phyloP scores from a whole-genome alignment of 2,797 vertebrate genomes.

The Rhabdomys pumilio region DNA sequence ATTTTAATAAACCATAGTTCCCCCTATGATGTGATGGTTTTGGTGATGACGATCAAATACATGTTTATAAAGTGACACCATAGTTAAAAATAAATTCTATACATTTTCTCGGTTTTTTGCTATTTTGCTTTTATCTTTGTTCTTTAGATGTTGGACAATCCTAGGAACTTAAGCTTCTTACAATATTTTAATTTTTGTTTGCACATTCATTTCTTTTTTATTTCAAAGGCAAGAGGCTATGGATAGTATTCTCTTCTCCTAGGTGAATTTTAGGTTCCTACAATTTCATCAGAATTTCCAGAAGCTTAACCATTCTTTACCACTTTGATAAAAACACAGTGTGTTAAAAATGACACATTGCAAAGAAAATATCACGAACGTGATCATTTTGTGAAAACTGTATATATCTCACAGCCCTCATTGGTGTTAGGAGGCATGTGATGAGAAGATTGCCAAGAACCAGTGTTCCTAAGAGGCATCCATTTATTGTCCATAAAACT shows the following conservation, averaged over 20 bases:
- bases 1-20: background rate
- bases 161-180: background rate
- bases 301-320: background rate
- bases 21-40: background rate
- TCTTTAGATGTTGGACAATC: background rate
- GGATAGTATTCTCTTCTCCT: background rate
- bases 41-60: background rate
- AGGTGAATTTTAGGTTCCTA: background rate
- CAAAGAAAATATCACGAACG: constrained; percentile 23
- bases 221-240: background rate
- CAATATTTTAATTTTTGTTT: background rate
- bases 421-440: background rate
- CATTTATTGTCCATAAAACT: background rate
- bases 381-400: background rate
- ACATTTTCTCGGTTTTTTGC: background rate
- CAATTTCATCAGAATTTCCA: background rate
- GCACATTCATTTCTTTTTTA: background rate
- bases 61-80: background rate
- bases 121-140: background rate
- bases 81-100: background rate
- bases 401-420: background rate
- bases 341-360: background rate
- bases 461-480: background rate
- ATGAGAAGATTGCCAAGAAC: constrained; percentile 27
- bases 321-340: background rate